A percentile compares a stretch with the other conserved stretches of the same genome.
These are phyloP conservation scores for Nothocercus julius DNA, from an alignment of 2,113 vertebrate genomes.

Conservation along the genomic window DNA sequence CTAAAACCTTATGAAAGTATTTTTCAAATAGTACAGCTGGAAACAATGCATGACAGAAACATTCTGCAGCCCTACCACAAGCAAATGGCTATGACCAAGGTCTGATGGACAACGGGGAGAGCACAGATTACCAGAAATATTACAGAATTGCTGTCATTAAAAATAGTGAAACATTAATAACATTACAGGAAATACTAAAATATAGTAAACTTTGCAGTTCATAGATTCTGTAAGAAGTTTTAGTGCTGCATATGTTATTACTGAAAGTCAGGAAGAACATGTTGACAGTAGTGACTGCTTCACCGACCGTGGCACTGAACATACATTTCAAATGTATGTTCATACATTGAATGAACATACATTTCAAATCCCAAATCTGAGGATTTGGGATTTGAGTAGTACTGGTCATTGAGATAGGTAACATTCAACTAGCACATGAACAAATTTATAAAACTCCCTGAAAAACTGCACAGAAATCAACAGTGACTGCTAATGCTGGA, in stretches of 20 bases:
- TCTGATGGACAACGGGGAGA: not conserved
- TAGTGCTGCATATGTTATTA: not conserved
- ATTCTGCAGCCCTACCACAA: constrained; percentile 25
- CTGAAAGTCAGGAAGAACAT: not conserved
- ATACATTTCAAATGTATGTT: not conserved
- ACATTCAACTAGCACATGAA: not conserved
- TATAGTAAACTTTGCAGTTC: not conserved
- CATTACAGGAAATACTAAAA: constrained; percentile 38
- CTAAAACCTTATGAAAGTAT: constrained; percentile 43
- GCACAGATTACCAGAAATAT: constrained; percentile 31
- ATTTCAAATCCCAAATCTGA: not conserved
- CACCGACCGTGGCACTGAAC: not conserved
- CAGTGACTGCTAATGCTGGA: not conserved
- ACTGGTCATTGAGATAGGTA: not conserved
- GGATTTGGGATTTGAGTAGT: not conserved
- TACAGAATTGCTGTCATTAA: constrained; percentile 28
- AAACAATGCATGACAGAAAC: constrained; percentile 15
- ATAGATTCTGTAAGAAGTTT: not conserved
- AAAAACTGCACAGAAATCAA: not conserved
- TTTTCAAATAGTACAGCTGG: constrained; percentile 30
- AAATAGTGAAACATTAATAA: constrained; percentile 41
- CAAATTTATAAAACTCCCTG: not conserved
- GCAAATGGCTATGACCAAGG: not conserved
- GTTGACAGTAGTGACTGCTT: not conserved
- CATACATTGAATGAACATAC: not conserved